Evolutionary conservation across 2,888 invertebrate genomes (phyloP).

Genomic region (Sclerodermus sp.): DNA sequence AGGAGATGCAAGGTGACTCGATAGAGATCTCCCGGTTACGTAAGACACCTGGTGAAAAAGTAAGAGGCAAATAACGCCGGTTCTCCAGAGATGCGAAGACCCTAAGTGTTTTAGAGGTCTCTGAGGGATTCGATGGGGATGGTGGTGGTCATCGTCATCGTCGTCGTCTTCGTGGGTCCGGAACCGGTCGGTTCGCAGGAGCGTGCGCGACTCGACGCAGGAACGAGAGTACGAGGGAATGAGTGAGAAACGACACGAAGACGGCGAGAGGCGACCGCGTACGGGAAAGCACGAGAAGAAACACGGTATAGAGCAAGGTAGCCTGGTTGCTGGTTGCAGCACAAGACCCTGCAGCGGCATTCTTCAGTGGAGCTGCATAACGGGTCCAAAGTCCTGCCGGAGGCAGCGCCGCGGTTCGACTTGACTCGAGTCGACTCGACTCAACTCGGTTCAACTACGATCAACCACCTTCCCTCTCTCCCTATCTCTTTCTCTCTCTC

Average conservation of each 20-base stretch:
- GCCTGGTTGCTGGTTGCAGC: slow-evolving; percentile 1
- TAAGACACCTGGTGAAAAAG: too few species aligned
- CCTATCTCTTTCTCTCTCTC: slow-evolving; percentile 5
- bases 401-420: too few species aligned
- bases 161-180: not conserved
- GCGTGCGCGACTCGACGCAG: too few species aligned
- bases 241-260: slow-evolving; percentile 1
- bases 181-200: not conserved
- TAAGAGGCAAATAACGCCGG: not conserved
- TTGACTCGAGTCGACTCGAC: slow-evolving; percentile 8
- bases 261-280: slow-evolving; percentile 7
- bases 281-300: not conserved
- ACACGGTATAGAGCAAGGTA: slow-evolving; percentile 22
- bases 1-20: too few species aligned
- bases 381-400: slow-evolving; percentile 40
- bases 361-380: slow-evolving; percentile 44
- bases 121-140: too few species aligned
- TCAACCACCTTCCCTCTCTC: slow-evolving; percentile 18
- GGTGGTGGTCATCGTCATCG: too few species aligned
- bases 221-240: too few species aligned
- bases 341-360: slow-evolving; percentile 34
- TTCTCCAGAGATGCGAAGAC: too few species aligned
- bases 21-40: too few species aligned
- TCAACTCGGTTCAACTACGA: slow-evolving; percentile 4
- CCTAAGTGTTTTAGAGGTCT: too few species aligned